Conservation (phyloP, 2,113 vertebrate species). For the Galeopterus variegatus region DNA sequence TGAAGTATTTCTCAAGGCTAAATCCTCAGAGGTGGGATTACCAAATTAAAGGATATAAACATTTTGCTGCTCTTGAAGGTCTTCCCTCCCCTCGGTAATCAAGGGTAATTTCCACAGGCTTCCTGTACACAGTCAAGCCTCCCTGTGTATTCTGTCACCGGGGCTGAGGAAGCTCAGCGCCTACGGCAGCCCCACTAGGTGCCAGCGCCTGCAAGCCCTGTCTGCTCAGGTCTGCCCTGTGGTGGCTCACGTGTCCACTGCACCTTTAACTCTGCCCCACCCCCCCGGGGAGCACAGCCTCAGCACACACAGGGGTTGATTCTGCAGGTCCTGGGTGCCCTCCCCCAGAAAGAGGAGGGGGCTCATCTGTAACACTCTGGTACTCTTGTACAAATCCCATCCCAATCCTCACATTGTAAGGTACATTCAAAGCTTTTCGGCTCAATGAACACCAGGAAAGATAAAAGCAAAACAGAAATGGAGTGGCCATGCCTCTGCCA, state of each 20-base stretch:
- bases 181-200: not conserved
- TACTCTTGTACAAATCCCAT: not conserved
- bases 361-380: not conserved
- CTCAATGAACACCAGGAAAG: not conserved
- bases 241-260: not conserved
- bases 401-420: not conserved
- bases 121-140: not conserved
- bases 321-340: not conserved
- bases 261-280: not conserved
- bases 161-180: too few species aligned
- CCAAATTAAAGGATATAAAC: not conserved
- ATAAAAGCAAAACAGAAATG: not conserved
- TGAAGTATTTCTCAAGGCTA: not conserved
- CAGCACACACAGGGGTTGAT: not conserved
- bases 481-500: too few species aligned
- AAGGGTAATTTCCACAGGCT: not conserved
- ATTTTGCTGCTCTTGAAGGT: not conserved
- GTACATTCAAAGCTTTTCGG: not conserved
- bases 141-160: too few species aligned
- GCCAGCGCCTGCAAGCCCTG: accelerated
- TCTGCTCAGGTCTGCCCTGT: not conserved
- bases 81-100: not conserved
- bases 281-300: not conserved
- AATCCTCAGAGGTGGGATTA: not conserved
- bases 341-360: not conserved